These are phyloP conservation scores for Gortyna flavago DNA, from an alignment of 2,888 invertebrate species.

Conservation along the genomic window DNA sequence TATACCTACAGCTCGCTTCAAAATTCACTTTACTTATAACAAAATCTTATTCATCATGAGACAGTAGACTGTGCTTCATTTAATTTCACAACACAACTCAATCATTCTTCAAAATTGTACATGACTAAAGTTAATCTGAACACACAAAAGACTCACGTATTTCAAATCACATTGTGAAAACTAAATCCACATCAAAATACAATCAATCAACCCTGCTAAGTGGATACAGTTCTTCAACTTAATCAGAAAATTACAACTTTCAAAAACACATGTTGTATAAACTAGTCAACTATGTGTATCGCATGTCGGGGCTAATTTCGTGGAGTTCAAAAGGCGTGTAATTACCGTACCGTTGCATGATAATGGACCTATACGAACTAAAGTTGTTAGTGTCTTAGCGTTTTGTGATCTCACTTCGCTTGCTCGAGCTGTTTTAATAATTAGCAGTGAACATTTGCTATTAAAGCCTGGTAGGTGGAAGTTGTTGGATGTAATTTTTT, in stretches of 20 bases:
- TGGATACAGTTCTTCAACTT: neutral
- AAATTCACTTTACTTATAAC: neutral
- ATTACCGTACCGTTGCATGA: conserved; percentile 62
- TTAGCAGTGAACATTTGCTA: conserved; percentile 41
- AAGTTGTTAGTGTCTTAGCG: conserved; percentile 65
- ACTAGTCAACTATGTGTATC: conserved; percentile 45
- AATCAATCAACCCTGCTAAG: neutral
- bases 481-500: neutral
- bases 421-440: conserved; percentile 51
- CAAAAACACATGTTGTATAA: conserved; percentile 12
- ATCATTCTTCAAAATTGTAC: neutral
- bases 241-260: conserved; percentile 13
- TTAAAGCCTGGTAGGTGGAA: neutral
- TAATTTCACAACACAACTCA: neutral
- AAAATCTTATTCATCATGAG: neutral
- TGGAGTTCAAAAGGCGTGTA: conserved; percentile 67
- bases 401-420: conserved; percentile 39
- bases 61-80: neutral
- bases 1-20: neutral
- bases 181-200: neutral
- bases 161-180: conserved; percentile 7
- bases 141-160: neutral
- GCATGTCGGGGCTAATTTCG: conserved; percentile 56
- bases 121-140: neutral
- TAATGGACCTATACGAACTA: conserved; percentile 70